phyloP scores from a whole-genome alignment of 2,113 vertebrate species.

The Campylorhamphus procurvoides region DNA sequence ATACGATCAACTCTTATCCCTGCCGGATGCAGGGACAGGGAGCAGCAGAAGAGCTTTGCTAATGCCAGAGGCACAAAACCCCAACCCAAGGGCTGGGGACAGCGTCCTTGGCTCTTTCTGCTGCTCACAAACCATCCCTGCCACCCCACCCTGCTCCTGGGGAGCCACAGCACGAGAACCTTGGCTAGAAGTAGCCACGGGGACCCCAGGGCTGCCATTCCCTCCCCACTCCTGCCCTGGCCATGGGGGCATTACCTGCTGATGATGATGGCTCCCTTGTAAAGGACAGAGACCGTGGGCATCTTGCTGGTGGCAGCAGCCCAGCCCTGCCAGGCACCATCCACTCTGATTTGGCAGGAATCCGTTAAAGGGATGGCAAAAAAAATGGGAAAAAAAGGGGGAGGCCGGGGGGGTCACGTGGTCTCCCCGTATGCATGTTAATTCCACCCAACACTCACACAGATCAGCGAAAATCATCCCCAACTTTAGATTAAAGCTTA shows the following conservation, averaged over 20 bases:
- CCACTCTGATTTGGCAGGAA: neutral
- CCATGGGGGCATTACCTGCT: conserved; percentile 33
- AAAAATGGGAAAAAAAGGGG: neutral
- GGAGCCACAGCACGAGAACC: neutral
- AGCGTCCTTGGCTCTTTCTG: accelerated
- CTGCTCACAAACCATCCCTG: accelerated
- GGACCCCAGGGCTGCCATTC: neutral
- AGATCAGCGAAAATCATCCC: conserved; percentile 58
- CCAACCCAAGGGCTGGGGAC: accelerated
- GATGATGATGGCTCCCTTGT: conserved; percentile 69
- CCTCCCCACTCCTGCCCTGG: accelerated
- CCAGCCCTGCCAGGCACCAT: neutral
- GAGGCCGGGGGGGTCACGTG: conserved; percentile 31
- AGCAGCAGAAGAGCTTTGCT: neutral
- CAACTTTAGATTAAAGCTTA: conserved; percentile 70
- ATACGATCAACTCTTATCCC: neutral
- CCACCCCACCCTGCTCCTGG: neutral
- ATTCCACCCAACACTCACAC: conserved; percentile 65
- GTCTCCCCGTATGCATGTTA: conserved; percentile 44
- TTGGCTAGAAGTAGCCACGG: neutral
- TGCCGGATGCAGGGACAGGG: accelerated
- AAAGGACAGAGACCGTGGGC: conserved; percentile 42
- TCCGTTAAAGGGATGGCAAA: neutral
- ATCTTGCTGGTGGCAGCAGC: conserved; percentile 4
- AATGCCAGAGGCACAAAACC: accelerated